phyloP scores from a whole-genome alignment of 2,888 invertebrate species.

The Andrena hattorfiana region DNA sequence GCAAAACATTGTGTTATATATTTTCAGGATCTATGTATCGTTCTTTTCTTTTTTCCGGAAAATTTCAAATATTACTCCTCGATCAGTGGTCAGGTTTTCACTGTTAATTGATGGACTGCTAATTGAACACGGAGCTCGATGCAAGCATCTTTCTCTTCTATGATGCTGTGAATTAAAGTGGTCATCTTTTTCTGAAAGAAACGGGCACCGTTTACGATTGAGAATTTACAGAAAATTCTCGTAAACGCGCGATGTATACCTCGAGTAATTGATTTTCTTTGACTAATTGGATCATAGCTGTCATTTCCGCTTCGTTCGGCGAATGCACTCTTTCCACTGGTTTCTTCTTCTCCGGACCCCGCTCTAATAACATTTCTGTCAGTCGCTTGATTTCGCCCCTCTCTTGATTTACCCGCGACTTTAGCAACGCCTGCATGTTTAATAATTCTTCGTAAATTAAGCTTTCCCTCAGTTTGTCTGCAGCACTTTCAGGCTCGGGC shows the following conservation, averaged over 20 bases:
- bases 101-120: constrained; percentile 86
- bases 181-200: constrained; percentile 87
- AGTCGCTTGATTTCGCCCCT: constrained; percentile 90
- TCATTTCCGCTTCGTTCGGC: constrained; percentile 86
- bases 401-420: constrained; percentile 90
- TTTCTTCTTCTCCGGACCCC: constrained; percentile 73
- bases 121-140: constrained; percentile 90
- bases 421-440: constrained; percentile 89
- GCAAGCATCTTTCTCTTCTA: constrained; percentile 90
- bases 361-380: constrained; percentile 79
- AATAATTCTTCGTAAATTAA: constrained; percentile 86
- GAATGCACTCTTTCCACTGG: constrained; percentile 77
- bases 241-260: constrained; percentile 68
- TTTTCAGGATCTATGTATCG: constrained; percentile 49
- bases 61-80: constrained; percentile 43
- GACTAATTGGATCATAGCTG: constrained; percentile 85
- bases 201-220: constrained; percentile 7
- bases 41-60: constrained; percentile 15
- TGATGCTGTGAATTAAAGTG: constrained; percentile 89
- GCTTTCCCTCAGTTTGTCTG: constrained; percentile 80
- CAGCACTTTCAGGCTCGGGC: constrained; percentile 73
- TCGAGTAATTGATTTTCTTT: constrained; percentile 90
- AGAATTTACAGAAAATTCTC: background rate
- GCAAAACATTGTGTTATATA: constrained; percentile 70
- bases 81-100: constrained; percentile 65